Evolutionary conservation across 1,140 invertebrate genomes (phyloP).

Genomic region (Ladona fulva): DNA sequence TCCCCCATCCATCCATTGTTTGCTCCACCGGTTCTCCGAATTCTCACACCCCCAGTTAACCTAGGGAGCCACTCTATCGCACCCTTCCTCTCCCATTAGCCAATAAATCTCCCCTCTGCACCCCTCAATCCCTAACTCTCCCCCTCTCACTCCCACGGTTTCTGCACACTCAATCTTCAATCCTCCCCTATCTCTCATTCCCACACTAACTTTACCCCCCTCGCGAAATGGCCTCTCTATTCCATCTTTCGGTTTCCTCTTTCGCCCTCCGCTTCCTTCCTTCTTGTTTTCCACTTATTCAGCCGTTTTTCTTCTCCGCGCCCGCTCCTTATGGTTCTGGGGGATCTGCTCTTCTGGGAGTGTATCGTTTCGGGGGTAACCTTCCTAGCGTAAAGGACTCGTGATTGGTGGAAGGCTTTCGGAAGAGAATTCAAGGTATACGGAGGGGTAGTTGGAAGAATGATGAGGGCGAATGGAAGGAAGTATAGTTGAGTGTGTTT

Average conservation of each 20-base stretch:
- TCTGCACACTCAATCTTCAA: constrained; percentile 32
- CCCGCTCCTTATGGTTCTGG: too few species aligned
- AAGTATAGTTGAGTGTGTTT: too few species aligned
- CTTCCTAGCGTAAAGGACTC: background rate
- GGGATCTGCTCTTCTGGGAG: background rate
- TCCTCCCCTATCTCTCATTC: constrained; percentile 31
- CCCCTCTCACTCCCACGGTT: constrained; percentile 32
- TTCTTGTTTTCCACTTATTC: background rate
- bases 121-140: background rate
- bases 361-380: background rate
- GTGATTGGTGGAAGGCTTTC: background rate
- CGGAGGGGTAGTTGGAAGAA: too few species aligned
- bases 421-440: background rate
- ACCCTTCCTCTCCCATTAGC: background rate
- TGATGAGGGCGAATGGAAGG: too few species aligned
- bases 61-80: background rate
- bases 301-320: background rate
- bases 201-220: constrained; percentile 38
- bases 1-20: too few species aligned
- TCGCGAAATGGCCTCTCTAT: constrained; percentile 27
- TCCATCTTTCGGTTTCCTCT: constrained; percentile 18
- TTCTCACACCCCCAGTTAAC: background rate
- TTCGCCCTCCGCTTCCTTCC: constrained; percentile 15
- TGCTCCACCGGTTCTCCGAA: too few species aligned
- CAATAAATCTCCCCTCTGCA: background rate